Evolutionary conservation across 1,140 invertebrate species (phyloP).

Genomic region (Holcopasites calliopsidis): DNA sequence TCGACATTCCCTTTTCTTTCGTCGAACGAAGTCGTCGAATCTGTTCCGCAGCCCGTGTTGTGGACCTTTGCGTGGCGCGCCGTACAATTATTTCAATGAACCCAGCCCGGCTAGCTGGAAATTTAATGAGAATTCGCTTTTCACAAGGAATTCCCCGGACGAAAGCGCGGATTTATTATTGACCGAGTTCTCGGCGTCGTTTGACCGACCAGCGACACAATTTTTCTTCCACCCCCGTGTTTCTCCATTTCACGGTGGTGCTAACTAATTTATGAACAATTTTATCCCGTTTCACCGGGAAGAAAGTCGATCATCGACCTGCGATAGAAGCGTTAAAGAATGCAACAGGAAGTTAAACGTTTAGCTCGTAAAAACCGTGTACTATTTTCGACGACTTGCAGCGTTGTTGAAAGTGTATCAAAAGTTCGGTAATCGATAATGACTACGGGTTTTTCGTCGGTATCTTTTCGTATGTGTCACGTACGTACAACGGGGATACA

Average conservation of each 20-base stretch:
- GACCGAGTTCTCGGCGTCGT: slow-evolving; percentile 1
- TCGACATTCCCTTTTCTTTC: neutral
- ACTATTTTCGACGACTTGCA: neutral
- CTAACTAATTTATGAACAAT: neutral
- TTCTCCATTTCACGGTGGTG: neutral
- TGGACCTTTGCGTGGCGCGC: slow-evolving; percentile 28
- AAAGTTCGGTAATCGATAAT: slow-evolving; percentile 6
- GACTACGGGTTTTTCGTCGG: neutral
- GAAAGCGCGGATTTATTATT: slow-evolving; percentile 45
- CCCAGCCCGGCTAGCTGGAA: slow-evolving; percentile 63
- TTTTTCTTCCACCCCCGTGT: neutral
- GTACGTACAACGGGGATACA: neutral
- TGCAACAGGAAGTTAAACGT: neutral
- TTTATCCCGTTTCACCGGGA: neutral
- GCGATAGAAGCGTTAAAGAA: neutral
- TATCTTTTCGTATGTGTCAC: neutral
- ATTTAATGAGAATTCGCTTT: slow-evolving; percentile 74
- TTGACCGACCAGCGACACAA: slow-evolving; percentile 10
- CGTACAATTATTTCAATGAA: slow-evolving; percentile 74
- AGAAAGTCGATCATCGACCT: neutral
- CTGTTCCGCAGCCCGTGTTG: neutral
- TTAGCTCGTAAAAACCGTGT: neutral
- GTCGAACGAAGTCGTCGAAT: slow-evolving; percentile 27
- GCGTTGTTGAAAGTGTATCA: neutral
- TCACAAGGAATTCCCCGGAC: slow-evolving; percentile 41